Evolutionary conservation across 2,113 vertebrate genomes (phyloP), one percentile per base, ranked within the genome.

Genomic region (Nymphicus hollandicus): DNA sequence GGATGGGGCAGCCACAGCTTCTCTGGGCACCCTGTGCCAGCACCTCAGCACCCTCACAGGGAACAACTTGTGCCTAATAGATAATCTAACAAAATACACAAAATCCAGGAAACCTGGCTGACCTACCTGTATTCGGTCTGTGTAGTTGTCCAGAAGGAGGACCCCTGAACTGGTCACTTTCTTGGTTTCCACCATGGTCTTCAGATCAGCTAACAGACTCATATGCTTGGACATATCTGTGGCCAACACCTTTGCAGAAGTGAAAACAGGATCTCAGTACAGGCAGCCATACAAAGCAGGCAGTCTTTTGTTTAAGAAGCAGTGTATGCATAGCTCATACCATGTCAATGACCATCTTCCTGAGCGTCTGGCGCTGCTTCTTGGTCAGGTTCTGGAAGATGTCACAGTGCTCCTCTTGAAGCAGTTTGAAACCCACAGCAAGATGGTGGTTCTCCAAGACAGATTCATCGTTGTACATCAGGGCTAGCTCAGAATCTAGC

Each of bases 141-240:
- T 99, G 95, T 99, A 99, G 97, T 99, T 99, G 97, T 99, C 99
- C 85, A 99, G 97, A 73, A 99, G 98, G 50, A 99, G 98, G 20
- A 99, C 99, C 6, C 99, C 99, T 2, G 99, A 99, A 85, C 99
- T 99, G 18, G 99, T 99, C 89, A 99, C 99, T 92, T 99, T 99
- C 97, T 99, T 99, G 0, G 99, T 99, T 95, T 99, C 99, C 74
- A 99, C 99, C 99, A 99, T 99, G 0, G 99, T 99, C 98, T 99
- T 99, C 90, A 99, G 97, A 95, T 99, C 98, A 28, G 99, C 99
- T 89, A 99, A 96, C 83, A 99, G 98, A 74, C 99, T 99, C 99
- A 99, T 99, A 82, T 99, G 99, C 95, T 99, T 99, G 37, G 99
- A 99, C 99, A 99, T 99, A 95, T 99, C 99, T 0, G 99, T 99